Base-by-base conservation (phyloP, 1,140 invertebrate species). In the Drosophila mauritiana region DNA sequence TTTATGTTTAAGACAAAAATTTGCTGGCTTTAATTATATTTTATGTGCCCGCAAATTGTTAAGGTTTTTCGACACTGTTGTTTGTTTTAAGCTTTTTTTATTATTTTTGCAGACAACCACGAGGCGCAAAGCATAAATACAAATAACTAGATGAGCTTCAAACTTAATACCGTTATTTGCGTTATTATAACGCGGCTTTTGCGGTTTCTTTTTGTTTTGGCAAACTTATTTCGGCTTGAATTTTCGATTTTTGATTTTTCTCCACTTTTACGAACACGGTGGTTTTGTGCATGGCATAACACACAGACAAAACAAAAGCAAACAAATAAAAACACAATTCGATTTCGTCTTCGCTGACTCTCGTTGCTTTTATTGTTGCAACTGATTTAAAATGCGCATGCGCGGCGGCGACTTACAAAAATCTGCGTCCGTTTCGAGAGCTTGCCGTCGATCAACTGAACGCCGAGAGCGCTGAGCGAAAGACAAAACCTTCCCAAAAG, bases 371-470 rank as follows among this genome's bases (percentile, higher is more conserved):
- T 57, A 17, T 73, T 75, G 56, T 54, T 84, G 65, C n/a, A 31
- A 46, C 54, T 70, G 31, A 70, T 59, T 63, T 72, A 65, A 49
- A 36, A 15, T 72, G 83, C 81, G 82, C 79, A 48, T 83, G 84
- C 84, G 80, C 70, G 73, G 46, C 61, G 72, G 48, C 48, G 37
- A 36, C 48, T 63, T 70, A 39, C 49, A 68, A 54, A 72, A 8
- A 51, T 65, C 20, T 37, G 73, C 79, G 84, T 86, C 84, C 84
- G 84, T 58, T 79, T 76, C 51, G 68, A 79, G 48, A 64, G 78
- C 56, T 69, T 63, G 73, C 70, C 63, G 63, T 57, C 55, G 48
- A 57, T 57, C 48, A 82, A 79, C 70, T 77, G 79, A 88, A 67
- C 52, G 42, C 52, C 36, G 53, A 67, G 52, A 73, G 45, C 43